These are phyloP conservation scores for Pogonocherus hispidulus DNA, from an alignment of 2,888 invertebrate genomes.

Conservation along the genomic window DNA sequence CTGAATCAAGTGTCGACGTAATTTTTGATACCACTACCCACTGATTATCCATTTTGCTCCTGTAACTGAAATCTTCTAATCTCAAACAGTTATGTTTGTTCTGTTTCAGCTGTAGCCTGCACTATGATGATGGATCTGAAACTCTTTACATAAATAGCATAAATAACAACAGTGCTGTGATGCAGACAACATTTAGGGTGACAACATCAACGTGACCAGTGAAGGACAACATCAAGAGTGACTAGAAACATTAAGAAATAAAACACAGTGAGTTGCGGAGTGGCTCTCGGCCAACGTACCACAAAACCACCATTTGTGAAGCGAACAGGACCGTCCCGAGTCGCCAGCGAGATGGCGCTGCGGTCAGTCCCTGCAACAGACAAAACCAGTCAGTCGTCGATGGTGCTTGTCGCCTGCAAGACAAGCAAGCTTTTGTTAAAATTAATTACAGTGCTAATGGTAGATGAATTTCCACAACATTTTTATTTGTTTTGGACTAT, in stretches of 20 bases:
- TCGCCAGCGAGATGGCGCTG: constrained; percentile 69
- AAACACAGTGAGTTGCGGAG: constrained; percentile 60
- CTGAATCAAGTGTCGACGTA: too few relatives aligned
- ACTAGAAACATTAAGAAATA: constrained; percentile 43
- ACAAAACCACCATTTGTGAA: constrained; percentile 69
- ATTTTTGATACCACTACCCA: too few relatives aligned
- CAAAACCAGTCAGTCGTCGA: constrained; percentile 62
- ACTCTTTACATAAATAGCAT: constrained; percentile 28
- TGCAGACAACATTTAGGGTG: constrained; percentile 65
- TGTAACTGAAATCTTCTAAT: too few relatives aligned
- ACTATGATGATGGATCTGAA: constrained; percentile 8
- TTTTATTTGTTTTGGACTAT: too few relatives aligned
- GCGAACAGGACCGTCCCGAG: constrained; percentile 67
- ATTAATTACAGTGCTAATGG: neutral
- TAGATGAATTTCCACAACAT: too few relatives aligned
- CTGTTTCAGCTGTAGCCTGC: constrained; percentile 24
- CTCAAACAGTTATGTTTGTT: too few relatives aligned
- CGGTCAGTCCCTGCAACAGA: constrained; percentile 70
- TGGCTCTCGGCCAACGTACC: constrained; percentile 66
- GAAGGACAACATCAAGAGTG: constrained; percentile 52
- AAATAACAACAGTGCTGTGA: constrained; percentile 59
- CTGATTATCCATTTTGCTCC: too few relatives aligned
- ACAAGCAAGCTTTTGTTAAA: constrained; percentile 26
- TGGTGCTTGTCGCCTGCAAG: constrained; percentile 45
- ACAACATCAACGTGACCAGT: constrained; percentile 65